A percentile compares a stretch with the other conserved stretches of the same genome.
phyloP scores from a whole-genome alignment of 2,797 vertebrate species.

The Melanotaenia parkinsoni region DNA sequence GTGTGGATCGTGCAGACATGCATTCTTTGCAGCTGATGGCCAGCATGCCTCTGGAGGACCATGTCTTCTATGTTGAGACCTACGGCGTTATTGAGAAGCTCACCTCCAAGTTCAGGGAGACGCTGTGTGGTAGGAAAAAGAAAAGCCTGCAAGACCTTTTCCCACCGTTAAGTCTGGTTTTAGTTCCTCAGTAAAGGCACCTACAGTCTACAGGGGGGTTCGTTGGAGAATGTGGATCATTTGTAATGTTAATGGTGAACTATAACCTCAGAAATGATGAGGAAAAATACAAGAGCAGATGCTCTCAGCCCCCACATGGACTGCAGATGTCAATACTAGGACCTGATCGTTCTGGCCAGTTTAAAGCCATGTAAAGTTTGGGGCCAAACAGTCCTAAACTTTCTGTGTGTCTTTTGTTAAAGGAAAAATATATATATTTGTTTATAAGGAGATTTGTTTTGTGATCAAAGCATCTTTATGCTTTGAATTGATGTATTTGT shows the following conservation, averaged over 20 bases:
- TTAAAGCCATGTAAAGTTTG: conserved; percentile 62
- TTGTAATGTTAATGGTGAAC: conserved; percentile 28
- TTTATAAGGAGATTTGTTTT: conserved; percentile 4
- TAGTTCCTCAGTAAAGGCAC: conserved; percentile 60
- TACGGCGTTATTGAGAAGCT: conserved; percentile 95
- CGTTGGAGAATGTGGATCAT: conserved; percentile 32
- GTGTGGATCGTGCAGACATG: conserved; percentile 91
- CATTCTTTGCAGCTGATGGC: conserved; percentile 89
- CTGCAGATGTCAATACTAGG: conserved; percentile 74
- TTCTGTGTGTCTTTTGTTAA: conserved; percentile 27
- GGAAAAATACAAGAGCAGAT: conserved; percentile 36
- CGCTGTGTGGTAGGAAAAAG: conserved; percentile 87
- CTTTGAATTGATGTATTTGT: conserved; percentile 29
- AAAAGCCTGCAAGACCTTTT: conserved; percentile 30
- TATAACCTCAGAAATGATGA: conserved; percentile 37
- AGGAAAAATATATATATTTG: not conserved
- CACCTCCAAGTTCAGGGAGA: conserved; percentile 91
- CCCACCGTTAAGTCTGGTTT: conserved; percentile 58
- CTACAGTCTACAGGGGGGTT: conserved; percentile 62
- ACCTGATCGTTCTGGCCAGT: conserved; percentile 41
- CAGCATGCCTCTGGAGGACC: conserved; percentile 91
- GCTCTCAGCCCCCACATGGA: conserved; percentile 60
- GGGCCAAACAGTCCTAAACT: conserved; percentile 49
- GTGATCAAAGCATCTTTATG: conserved; percentile 33
- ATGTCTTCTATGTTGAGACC: conserved; percentile 95